Conservation (phyloP, 1,140 invertebrate genomes). For the Ceratosolen fusciceps region DNA sequence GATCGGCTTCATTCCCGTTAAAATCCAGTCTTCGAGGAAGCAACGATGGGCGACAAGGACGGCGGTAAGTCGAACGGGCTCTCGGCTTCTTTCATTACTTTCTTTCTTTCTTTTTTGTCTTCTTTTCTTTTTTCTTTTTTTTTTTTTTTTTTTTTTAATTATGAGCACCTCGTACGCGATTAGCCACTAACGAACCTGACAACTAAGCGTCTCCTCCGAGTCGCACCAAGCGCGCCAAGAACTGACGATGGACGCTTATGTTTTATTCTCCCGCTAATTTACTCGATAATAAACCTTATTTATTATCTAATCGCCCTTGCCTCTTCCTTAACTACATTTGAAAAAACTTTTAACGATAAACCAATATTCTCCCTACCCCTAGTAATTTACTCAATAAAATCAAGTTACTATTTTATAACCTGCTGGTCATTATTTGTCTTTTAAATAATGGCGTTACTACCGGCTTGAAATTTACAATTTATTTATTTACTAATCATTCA, state of each 20-base stretch:
- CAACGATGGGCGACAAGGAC: slow-evolving; percentile 60
- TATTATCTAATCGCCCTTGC: not conserved
- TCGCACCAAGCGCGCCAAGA: not conserved
- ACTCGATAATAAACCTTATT: not conserved
- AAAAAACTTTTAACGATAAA: not conserved
- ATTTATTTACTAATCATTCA: too few relatives aligned
- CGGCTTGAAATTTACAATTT: not conserved
- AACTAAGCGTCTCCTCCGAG: not conserved
- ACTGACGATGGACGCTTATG: slow-evolving; percentile 2
- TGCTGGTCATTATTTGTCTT: not conserved
- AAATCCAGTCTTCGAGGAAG: not conserved
- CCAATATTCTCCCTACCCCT: not conserved
- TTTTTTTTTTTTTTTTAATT: not conserved
- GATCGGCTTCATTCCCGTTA: not conserved
- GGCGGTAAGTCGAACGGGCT: slow-evolving; percentile 63
- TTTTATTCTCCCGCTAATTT: slow-evolving; percentile 9
- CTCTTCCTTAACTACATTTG: not conserved
- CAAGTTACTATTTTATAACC: not conserved
- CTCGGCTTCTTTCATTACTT: too few relatives aligned
- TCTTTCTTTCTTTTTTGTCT: too few relatives aligned
- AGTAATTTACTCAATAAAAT: not conserved
- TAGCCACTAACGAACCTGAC: not conserved
- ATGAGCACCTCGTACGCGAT: too few relatives aligned
- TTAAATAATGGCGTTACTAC: slow-evolving; percentile 31
- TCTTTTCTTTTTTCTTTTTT: too few relatives aligned